These are phyloP conservation scores for Poeciliopsis gracilis DNA, from an alignment of 2,797 vertebrate species.

Conservation along the genomic window DNA sequence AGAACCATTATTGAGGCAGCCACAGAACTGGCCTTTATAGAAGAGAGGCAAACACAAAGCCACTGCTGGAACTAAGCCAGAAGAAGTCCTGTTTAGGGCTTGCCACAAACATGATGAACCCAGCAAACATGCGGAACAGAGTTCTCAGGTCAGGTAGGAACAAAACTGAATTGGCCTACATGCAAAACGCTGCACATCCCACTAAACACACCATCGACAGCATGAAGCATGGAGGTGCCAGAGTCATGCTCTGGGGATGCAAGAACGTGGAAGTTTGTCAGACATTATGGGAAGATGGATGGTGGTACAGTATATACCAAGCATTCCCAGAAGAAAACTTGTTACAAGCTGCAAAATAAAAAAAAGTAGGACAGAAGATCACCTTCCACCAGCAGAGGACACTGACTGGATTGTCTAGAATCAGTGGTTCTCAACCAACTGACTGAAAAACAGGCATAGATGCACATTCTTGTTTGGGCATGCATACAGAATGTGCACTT, in stretches of 20 bases:
- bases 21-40: not conserved
- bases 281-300: not conserved
- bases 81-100: not conserved
- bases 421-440: not conserved
- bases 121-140: not conserved
- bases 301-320: not conserved
- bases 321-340: not conserved
- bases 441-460: not conserved
- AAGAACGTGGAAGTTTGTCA: not conserved
- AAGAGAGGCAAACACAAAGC: not conserved
- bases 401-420: not conserved
- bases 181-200: not conserved
- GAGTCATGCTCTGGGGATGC: not conserved
- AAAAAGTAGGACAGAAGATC: not conserved
- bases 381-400: not conserved
- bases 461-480: not conserved
- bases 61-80: not conserved
- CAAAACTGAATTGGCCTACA: not conserved
- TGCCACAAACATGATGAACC: not conserved
- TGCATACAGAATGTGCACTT: not conserved
- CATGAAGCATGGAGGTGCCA: not conserved
- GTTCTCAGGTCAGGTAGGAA: not conserved
- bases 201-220: not conserved
- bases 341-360: not conserved
- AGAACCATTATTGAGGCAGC: not conserved